phyloP scores from a whole-genome alignment of 2,888 invertebrate species.

The Sphinx pinastri region DNA sequence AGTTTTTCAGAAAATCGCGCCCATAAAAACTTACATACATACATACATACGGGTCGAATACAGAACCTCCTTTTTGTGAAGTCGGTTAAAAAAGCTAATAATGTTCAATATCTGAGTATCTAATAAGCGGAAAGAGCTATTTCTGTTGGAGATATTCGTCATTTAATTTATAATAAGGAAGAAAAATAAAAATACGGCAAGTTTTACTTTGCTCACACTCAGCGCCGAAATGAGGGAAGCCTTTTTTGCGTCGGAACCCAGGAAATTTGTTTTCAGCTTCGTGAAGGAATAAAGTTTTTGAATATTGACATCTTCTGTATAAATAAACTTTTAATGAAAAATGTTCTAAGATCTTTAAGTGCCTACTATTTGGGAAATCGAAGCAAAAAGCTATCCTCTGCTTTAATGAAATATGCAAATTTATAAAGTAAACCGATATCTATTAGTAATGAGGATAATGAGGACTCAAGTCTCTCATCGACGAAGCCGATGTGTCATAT shows the following conservation, averaged over 20 bases:
- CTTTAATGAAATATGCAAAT: neutral
- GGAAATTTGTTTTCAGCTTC: conserved; percentile 24
- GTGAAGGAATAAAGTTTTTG: conserved; percentile 18
- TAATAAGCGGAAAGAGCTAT: conserved; percentile 27
- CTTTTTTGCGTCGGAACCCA: conserved; percentile 28
- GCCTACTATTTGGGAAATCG: conserved; percentile 10
- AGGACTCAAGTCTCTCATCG: too few relatives aligned
- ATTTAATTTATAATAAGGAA: conserved; percentile 38
- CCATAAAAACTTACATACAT: too few relatives aligned
- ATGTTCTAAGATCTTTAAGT: conserved; percentile 17
- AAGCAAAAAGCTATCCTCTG: neutral
- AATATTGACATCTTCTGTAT: conserved; percentile 22
- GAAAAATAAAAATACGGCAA: conserved; percentile 31
- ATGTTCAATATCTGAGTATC: conserved; percentile 2
- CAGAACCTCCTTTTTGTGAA: too few relatives aligned
- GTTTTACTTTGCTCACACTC: conserved; percentile 35
- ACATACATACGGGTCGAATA: too few relatives aligned
- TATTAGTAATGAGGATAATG: too few relatives aligned
- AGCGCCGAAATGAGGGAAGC: conserved; percentile 19
- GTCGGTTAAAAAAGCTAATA: neutral
- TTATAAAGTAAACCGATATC: neutral
- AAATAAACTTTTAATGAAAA: conserved; percentile 24
- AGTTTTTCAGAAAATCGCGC: too few relatives aligned
- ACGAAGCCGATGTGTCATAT: too few relatives aligned
- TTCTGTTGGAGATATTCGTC: conserved; percentile 35